Conservation (phyloP, 2,113 vertebrate genomes). For the Equus przewalskii region DNA sequence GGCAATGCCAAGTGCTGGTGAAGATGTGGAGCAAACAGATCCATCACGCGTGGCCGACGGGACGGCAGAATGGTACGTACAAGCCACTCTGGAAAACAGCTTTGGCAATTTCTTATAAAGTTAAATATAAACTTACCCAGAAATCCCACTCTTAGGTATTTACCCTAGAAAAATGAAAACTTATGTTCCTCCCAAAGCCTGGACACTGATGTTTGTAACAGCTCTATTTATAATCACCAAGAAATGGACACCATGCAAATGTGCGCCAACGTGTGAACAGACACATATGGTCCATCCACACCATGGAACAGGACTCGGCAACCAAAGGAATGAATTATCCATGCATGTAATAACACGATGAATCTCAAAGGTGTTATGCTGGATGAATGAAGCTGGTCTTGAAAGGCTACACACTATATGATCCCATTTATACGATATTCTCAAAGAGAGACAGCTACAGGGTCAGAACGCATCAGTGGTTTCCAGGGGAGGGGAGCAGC, state of each 20-base stretch:
- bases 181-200: background rate
- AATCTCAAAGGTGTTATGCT: background rate
- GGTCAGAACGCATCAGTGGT: background rate
- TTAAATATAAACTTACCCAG: background rate
- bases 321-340: background rate
- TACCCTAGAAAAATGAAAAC: background rate
- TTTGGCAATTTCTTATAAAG: background rate
- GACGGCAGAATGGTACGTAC: fast-evolving
- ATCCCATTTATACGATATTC: background rate
- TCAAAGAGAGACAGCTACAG: background rate
- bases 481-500: background rate
- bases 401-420: background rate
- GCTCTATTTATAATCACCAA: background rate
- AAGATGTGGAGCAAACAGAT: no score
- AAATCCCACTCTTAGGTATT: background rate
- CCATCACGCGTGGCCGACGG: fast-evolving
- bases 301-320: background rate
- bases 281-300: background rate
- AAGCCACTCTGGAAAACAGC: no score
- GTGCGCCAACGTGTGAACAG: no score
- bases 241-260: background rate
- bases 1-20: fast-evolving
- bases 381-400: background rate
- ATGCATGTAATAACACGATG: fast-evolving
- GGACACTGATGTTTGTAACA: background rate